Percentiles rank a stretch among this genome's conserved stretches.
phyloP scores from a whole-genome alignment of 2,888 invertebrate species.

The Imbricaverruca yamaguchii region DNA sequence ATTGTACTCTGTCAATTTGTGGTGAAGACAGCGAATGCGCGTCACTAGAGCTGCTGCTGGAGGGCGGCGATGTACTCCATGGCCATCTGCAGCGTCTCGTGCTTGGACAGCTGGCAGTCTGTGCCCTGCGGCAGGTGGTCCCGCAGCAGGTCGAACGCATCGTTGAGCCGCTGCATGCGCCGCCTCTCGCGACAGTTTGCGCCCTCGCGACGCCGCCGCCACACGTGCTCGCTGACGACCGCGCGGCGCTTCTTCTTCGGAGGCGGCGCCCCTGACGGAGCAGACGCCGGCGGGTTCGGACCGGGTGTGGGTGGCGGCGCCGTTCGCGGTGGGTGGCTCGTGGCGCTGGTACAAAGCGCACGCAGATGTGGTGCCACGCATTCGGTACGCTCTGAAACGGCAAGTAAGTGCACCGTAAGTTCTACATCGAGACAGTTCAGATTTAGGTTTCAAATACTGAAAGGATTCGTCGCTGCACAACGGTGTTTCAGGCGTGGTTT shows the following conservation, averaged over 20 bases:
- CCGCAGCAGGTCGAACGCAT: constrained; percentile 4
- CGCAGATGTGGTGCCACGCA: background rate
- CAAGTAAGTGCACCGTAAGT: too few species aligned
- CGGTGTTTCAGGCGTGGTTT: too few species aligned
- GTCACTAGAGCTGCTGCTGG: background rate
- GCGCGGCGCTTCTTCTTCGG: background rate
- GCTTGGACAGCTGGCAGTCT: background rate
- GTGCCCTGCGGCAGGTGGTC: background rate
- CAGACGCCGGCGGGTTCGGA: background rate
- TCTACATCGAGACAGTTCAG: too few species aligned
- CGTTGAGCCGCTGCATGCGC: constrained; percentile 12
- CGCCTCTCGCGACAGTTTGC: background rate
- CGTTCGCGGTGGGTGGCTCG: background rate
- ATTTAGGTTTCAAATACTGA: too few species aligned
- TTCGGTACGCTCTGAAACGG: background rate
- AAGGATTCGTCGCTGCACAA: too few species aligned
- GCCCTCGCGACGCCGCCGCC: background rate
- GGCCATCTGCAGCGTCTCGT: constrained; percentile 14
- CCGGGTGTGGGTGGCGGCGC: background rate
- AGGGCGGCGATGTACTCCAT: constrained; percentile 8
- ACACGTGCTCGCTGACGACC: background rate
- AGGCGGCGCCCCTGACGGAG: background rate
- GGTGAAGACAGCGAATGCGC: too few species aligned
- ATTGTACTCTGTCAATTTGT: too few species aligned
- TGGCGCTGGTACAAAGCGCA: background rate